Evolutionary conservation across 2,888 invertebrate species (phyloP).

Genomic region (Steromphala cineraria): DNA sequence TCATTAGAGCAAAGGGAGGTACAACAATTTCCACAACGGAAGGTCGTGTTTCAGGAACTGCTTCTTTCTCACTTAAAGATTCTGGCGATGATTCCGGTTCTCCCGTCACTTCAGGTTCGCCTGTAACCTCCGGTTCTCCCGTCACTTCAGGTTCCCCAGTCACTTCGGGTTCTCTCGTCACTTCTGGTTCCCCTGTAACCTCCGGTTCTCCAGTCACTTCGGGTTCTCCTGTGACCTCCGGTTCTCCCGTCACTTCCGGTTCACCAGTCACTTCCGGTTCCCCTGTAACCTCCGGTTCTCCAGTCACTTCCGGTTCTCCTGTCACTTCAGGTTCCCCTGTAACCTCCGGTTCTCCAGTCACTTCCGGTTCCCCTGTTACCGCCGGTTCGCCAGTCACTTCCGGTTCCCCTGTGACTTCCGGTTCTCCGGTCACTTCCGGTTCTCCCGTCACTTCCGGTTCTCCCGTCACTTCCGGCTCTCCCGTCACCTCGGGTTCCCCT

Average conservation of each 20-base stretch:
- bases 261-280: constrained; percentile 30
- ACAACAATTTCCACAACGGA: constrained; percentile 41
- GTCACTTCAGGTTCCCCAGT: constrained; percentile 19
- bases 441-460: constrained; percentile 31
- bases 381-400: constrained; percentile 25
- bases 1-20: constrained; percentile 49
- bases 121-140: constrained; percentile 12
- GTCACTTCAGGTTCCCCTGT: constrained; percentile 30
- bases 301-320: constrained; percentile 25
- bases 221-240: constrained; percentile 20
- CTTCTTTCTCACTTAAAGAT: constrained; percentile 19
- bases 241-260: constrained; percentile 28
- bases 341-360: constrained; percentile 21
- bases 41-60: constrained; percentile 33
- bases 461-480: constrained; percentile 27
- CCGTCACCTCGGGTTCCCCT: constrained; percentile 29
- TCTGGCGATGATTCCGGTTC: constrained; percentile 29
- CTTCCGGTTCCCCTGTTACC: constrained; percentile 26
- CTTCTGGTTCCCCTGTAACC: constrained; percentile 5
- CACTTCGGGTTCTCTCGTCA: constrained; percentile 24
- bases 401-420: constrained; percentile 16
- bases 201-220: constrained; percentile 31
- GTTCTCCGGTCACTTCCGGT: constrained; percentile 21
- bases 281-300: constrained; percentile 26
- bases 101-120: constrained; percentile 11